phyloP scores from a whole-genome alignment of 2,888 invertebrate species.

The Elegia similella region DNA sequence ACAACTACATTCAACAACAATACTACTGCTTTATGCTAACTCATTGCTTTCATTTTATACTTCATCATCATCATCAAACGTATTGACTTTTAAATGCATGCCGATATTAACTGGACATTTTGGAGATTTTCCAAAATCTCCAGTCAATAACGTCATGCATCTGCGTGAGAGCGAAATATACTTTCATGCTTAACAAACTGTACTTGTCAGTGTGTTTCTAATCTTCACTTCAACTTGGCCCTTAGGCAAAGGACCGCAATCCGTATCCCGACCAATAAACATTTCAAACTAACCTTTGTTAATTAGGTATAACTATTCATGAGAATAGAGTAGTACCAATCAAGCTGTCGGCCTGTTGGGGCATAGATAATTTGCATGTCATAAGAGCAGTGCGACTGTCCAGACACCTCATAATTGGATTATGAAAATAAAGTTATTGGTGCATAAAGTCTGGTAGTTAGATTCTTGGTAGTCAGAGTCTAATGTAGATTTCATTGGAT shows the following conservation, averaged over 20 bases:
- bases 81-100: no score
- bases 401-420: conserved; percentile 54
- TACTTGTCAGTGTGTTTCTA: neutral
- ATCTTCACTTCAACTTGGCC: conserved; percentile 1
- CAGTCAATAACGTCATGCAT: no score
- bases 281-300: conserved; percentile 18
- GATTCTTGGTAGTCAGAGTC: neutral
- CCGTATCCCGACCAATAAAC: conserved; percentile 12
- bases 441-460: conserved; percentile 53
- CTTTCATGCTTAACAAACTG: neutral
- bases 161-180: neutral
- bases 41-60: no score
- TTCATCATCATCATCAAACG: no score
- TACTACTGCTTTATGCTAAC: no score
- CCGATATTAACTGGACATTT: no score
- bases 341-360: conserved; percentile 28
- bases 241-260: neutral
- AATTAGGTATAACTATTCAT: conserved; percentile 20
- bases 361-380: conserved; percentile 29
- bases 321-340: conserved; percentile 23
- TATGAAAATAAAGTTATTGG: conserved; percentile 57
- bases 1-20: no score
- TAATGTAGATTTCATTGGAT: neutral
- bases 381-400: conserved; percentile 24
- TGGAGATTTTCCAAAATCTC: no score